Evolutionary conservation across 2,888 invertebrate species (phyloP), one percentile per base, ranked within the genome.

Genomic region (Dusona sp.): DNA sequence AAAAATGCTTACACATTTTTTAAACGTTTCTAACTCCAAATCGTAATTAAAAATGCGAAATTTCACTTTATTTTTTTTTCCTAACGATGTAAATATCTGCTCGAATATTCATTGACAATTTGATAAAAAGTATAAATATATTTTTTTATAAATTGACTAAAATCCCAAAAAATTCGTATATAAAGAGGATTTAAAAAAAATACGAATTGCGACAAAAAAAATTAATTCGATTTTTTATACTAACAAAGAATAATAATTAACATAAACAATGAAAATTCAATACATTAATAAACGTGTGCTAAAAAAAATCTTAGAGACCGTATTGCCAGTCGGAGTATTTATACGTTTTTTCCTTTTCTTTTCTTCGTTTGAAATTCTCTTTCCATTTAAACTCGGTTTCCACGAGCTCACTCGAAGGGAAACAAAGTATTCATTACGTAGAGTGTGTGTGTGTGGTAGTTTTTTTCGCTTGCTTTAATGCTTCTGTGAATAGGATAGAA

Each of bases 391-490:
- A 51, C 16, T 29, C n/a, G 33, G 61, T 65, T 36, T 67, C 19
- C 51, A 36, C 65, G 48, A 74, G 61, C 45, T 45, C 16, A 38
- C 48, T 61, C 70, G n/a, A 84, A 29, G 25, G n/a, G 51, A 67
- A 80, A 22, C 51, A 61, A 61, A 29, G 77, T 65, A 81, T 80
- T 68, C 57, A 83, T 42, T 42, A 51, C 22, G 54, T 29, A 57
- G 61, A 81, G 67, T 54, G 51, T 73, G 65, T 73, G 65, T 80
- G 48, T 51, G 33, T 16, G 22, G 78, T 83, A 45, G 57, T 33
- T 83, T 84, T 51, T 48, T 84, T 72, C n/a, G 45, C 54, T 82
- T 33, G 22, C 54, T 68, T 73, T 13, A 78, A 83, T 68, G 36
- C 45, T 48, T 19, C 38, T 38, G 61, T 84, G 79, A 79, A 79